Conservation (phyloP, 2,113 vertebrate species). For the Spermophilus dauricus region DNA sequence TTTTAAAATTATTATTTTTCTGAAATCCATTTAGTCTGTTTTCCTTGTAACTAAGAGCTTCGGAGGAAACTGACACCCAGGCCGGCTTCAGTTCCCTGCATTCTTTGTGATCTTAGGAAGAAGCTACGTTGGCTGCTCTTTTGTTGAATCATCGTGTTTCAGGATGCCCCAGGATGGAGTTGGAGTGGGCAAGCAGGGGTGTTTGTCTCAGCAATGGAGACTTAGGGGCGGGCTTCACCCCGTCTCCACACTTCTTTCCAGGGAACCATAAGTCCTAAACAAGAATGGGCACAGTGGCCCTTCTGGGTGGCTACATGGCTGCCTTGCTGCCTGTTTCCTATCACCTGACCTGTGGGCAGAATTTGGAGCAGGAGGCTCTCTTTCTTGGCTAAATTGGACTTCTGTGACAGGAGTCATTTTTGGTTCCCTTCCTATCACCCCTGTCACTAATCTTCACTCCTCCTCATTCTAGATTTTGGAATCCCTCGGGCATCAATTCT, state of each 20-base stretch:
- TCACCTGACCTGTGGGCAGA: neutral
- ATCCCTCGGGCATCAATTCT: too few species aligned
- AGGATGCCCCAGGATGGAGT: too few species aligned
- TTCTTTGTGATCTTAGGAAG: neutral
- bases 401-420: neutral
- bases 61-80: neutral
- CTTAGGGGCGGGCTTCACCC: fast-evolving
- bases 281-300: too few species aligned
- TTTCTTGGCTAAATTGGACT: too few species aligned
- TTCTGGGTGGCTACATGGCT: neutral
- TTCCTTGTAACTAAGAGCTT: neutral
- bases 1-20: neutral
- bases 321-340: neutral
- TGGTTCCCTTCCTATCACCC: neutral
- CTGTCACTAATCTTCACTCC: too few species aligned
- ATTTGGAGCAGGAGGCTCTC: neutral
- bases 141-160: neutral
- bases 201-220: too few species aligned
- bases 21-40: neutral
- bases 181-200: too few species aligned
- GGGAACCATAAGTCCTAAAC: neutral
- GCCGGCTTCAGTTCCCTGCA: neutral
- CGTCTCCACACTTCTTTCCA: too few species aligned
- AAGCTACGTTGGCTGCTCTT: neutral
- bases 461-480: neutral